phyloP scores from a whole-genome alignment of 2,888 invertebrate species.

The Elmis aenea region DNA sequence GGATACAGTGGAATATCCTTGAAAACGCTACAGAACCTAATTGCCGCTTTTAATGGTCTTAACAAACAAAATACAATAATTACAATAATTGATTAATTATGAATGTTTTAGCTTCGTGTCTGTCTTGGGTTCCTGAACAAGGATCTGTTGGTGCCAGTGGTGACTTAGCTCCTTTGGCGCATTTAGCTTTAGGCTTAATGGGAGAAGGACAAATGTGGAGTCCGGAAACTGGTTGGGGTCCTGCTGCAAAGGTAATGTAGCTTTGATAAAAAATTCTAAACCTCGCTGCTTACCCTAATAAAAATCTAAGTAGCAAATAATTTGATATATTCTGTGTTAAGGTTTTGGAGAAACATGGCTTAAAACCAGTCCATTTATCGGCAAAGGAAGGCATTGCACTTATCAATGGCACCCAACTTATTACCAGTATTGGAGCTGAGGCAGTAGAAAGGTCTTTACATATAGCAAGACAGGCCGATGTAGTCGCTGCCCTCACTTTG shows the following conservation, averaged over 20 bases:
- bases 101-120: constrained; percentile 54
- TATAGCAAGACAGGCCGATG: constrained; percentile 59
- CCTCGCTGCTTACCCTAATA: too few species aligned
- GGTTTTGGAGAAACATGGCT: constrained; percentile 51
- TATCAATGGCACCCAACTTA: constrained; percentile 65
- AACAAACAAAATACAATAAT: too few species aligned
- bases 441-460: constrained; percentile 56
- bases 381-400: constrained; percentile 62
- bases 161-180: constrained; percentile 61
- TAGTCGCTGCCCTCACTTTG: constrained; percentile 58
- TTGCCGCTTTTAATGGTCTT: constrained; percentile 64
- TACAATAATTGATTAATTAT: too few species aligned
- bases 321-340: too few species aligned
- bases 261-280: too few species aligned
- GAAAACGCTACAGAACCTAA: constrained; percentile 52
- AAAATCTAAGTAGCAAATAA: too few species aligned
- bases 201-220: constrained; percentile 67
- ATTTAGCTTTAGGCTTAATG: constrained; percentile 59
- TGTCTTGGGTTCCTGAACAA: constrained; percentile 63
- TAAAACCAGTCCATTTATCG: constrained; percentile 52
- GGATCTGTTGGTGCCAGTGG: constrained; percentile 66
- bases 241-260: constrained; percentile 55
- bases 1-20: constrained; percentile 62
- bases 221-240: constrained; percentile 57
- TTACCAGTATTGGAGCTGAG: constrained; percentile 60